phyloP scores from a whole-genome alignment of 1,140 invertebrate genomes.

The Diachasmimorpha longicaudata region DNA sequence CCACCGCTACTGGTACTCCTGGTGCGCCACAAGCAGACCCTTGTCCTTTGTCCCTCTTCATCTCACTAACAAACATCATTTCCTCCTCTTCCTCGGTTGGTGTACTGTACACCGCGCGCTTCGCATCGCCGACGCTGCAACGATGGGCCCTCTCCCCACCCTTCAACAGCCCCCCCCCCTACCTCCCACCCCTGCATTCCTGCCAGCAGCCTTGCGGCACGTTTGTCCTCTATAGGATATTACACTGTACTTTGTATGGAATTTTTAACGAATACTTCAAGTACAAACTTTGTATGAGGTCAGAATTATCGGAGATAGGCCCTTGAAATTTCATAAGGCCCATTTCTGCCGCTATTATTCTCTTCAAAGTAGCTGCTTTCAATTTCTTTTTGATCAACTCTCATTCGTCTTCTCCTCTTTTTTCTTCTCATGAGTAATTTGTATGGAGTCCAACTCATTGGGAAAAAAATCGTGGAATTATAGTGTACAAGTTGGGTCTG shows the following conservation, averaged over 20 bases:
- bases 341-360: too few species aligned
- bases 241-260: background rate
- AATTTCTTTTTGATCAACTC: too few species aligned
- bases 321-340: background rate
- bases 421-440: background rate
- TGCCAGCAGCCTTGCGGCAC: background rate
- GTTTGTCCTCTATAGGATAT: background rate
- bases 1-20: constrained; percentile 38
- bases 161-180: background rate
- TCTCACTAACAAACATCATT: background rate
- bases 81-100: background rate
- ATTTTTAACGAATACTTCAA: background rate
- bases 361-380: too few species aligned
- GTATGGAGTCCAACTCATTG: background rate
- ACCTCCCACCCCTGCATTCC: background rate
- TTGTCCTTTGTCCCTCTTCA: constrained; percentile 14
- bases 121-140: background rate
- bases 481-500: background rate
- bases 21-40: constrained; percentile 31
- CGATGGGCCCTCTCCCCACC: background rate
- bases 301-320: background rate
- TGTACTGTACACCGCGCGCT: background rate
- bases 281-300: background rate
- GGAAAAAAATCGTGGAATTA: background rate
- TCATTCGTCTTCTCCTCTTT: background rate